A percentile compares a stretch with the other conserved stretches of the same genome.
These are phyloP conservation scores for Diadophis punctatus DNA, from an alignment of 2,113 vertebrate species.

Conservation along the genomic window DNA sequence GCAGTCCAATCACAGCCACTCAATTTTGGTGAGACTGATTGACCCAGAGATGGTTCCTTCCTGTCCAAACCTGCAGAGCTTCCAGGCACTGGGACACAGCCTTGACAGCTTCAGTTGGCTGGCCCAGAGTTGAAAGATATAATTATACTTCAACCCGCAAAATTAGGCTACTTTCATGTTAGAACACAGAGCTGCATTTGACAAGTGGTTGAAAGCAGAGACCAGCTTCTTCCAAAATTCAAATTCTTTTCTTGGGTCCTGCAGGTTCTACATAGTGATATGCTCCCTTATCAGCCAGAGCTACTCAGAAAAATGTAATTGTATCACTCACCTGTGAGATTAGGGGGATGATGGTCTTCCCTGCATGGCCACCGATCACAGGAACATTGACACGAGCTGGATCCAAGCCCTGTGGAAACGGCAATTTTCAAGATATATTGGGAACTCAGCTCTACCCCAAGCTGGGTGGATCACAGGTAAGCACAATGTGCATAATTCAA, in stretches of 20 bases:
- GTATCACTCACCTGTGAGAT: conserved; percentile 81
- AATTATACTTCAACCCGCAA: neutral
- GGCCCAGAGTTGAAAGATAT: neutral
- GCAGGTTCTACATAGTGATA: neutral
- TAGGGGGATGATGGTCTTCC: conserved; percentile 95
- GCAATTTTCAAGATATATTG: neutral
- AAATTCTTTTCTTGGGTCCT: neutral
- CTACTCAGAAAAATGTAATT: neutral
- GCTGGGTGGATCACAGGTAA: neutral
- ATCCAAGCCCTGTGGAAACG: conserved; percentile 79
- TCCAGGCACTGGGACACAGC: neutral
- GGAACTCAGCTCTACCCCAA: neutral
- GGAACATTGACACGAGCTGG: conserved; percentile 90
- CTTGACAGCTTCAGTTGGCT: neutral
- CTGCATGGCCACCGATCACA: conserved; percentile 92
- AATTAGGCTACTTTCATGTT: neutral
- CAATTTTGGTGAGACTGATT: neutral
- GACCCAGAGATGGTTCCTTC: neutral
- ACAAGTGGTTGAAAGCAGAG: too few species aligned
- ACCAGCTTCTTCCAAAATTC: neutral
- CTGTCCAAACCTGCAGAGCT: neutral
- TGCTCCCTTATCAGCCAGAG: neutral
- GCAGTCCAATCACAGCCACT: neutral
- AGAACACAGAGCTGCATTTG: neutral
- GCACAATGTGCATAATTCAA: neutral